These are phyloP conservation scores for Monochamus alternatus DNA, from an alignment of 2,888 invertebrate species.

Conservation along the genomic window DNA sequence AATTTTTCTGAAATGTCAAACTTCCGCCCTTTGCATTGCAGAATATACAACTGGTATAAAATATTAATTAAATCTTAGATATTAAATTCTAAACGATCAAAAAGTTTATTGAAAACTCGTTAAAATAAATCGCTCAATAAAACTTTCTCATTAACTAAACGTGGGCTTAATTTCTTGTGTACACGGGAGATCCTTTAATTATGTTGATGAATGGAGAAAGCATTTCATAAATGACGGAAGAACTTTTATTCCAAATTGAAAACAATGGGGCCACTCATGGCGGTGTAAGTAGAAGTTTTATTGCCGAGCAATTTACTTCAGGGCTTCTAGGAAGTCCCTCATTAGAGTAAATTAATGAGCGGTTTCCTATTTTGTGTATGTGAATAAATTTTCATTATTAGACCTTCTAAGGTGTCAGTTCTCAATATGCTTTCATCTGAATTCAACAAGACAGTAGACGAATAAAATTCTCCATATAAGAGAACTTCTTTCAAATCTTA, in stretches of 20 bases:
- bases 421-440: too few species aligned
- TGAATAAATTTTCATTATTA: not conserved
- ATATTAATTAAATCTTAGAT: not conserved
- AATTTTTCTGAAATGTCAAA: too few species aligned
- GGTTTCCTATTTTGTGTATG: not conserved
- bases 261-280: not conserved
- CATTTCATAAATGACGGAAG: slow-evolving; percentile 19
- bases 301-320: not conserved
- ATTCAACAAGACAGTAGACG: too few species aligned
- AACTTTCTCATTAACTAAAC: slow-evolving; percentile 19
- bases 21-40: too few species aligned
- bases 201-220: slow-evolving; percentile 14
- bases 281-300: slow-evolving; percentile 6
- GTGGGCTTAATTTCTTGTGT: slow-evolving; percentile 12
- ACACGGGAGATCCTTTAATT: not conserved
- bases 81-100: not conserved
- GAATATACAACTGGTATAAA: too few species aligned
- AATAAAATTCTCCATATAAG: too few species aligned
- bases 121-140: slow-evolving; percentile 5
- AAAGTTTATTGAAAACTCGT: slow-evolving; percentile 6
- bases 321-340: not conserved
- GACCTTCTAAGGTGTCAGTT: too few species aligned
- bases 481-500: too few species aligned
- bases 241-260: slow-evolving; percentile 16
- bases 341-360: not conserved